A percentile compares a stretch with the other conserved stretches of the same genome.
These are phyloP conservation scores for Ammodytes marinus DNA, from an alignment of 2,113 vertebrate species.

Conservation along the genomic window DNA sequence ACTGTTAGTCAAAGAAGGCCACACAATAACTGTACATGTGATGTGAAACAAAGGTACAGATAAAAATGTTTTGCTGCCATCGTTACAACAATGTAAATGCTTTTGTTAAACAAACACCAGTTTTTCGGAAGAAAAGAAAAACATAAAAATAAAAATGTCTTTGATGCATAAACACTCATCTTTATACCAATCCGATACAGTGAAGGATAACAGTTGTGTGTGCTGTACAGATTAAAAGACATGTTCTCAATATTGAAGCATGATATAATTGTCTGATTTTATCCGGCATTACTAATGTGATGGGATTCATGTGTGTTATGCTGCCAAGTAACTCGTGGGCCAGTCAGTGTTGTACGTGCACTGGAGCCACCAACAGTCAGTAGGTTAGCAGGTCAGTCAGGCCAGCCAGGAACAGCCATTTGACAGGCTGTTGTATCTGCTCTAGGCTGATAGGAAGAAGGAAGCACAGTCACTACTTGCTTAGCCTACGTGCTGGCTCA, in stretches of 20 bases:
- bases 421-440: constrained; percentile 51
- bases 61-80: neutral
- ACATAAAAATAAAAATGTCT: neutral
- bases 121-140: neutral
- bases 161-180: neutral
- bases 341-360: constrained; percentile 31
- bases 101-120: neutral
- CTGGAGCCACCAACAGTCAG: constrained; percentile 36
- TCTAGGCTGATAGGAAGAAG: constrained; percentile 41
- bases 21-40: neutral
- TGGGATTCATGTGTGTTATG: constrained; percentile 24
- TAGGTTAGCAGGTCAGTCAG: constrained; percentile 75
- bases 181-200: neutral
- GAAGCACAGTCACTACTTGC: constrained; percentile 39
- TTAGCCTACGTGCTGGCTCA: constrained; percentile 20
- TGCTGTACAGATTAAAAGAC: too few species aligned
- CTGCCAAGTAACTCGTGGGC: constrained; percentile 33
- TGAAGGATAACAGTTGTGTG: neutral
- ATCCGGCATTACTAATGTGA: neutral
- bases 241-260: too few species aligned
- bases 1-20: neutral
- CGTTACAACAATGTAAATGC: neutral
- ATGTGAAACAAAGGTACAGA: neutral
- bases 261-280: neutral
- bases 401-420: constrained; percentile 46